phyloP scores from a whole-genome alignment of 2,888 invertebrate genomes.

The Caenorhabditis sp. region DNA sequence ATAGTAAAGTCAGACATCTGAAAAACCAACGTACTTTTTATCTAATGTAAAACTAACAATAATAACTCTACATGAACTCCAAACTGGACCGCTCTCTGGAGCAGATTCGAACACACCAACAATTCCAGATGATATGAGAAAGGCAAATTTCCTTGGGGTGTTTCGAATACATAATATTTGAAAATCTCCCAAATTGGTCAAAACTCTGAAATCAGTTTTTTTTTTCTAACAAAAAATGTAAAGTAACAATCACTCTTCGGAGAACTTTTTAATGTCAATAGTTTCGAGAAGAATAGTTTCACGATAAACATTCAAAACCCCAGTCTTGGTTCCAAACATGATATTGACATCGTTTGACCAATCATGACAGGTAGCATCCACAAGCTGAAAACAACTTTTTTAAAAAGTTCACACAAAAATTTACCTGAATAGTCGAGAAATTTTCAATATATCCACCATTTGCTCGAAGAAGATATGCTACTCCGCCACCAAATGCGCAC shows the following conservation, averaged over 20 bases:
- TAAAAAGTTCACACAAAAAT: not conserved
- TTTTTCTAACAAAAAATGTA: not conserved
- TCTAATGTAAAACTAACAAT: conserved; percentile 16
- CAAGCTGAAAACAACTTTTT: conserved; percentile 22
- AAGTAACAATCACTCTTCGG: conserved; percentile 38
- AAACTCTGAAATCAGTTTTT: conserved; percentile 9
- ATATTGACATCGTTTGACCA: conserved; percentile 66
- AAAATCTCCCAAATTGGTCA: conserved; percentile 21
- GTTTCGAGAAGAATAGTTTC: conserved; percentile 61
- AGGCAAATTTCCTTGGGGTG: conserved; percentile 28
- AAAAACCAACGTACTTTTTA: conserved; percentile 3
- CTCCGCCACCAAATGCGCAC: conserved; percentile 48
- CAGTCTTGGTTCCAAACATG: conserved; percentile 57
- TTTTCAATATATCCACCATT: conserved; percentile 51
- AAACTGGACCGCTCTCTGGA: conserved; percentile 23
- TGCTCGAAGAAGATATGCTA: conserved; percentile 50
- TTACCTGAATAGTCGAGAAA: conserved; percentile 58
- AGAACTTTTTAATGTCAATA: conserved; percentile 49
- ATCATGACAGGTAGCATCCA: conserved; percentile 55
- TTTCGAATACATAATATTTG: conserved; percentile 22
- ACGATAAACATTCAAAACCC: conserved; percentile 56
- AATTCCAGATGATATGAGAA: conserved; percentile 26
- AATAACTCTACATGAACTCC: conserved; percentile 22
- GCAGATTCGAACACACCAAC: conserved; percentile 27
- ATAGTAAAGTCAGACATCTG: conserved; percentile 24